phyloP scores from a whole-genome alignment of 2,888 invertebrate species.

The Abrostola tripartita region DNA sequence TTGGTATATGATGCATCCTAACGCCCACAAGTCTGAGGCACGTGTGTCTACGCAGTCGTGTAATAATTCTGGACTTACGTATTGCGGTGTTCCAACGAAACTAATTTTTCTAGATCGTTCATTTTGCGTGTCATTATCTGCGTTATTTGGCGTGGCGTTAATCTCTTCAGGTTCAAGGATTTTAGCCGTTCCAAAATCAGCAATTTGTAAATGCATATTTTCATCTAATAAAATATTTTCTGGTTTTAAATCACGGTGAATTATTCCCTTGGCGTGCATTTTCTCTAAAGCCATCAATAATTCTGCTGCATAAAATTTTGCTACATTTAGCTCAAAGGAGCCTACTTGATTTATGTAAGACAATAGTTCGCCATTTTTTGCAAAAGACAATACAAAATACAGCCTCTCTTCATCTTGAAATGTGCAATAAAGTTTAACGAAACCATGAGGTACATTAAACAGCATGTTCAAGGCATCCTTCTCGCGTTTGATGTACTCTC shows the following conservation, averaged over 20 bases:
- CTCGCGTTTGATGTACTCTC: constrained; percentile 97
- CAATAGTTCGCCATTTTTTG: constrained; percentile 97
- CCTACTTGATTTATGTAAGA: constrained; percentile 97
- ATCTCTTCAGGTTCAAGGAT: constrained; percentile 88
- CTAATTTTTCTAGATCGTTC: constrained; percentile 91
- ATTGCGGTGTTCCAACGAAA: constrained; percentile 99
- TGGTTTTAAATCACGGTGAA: constrained; percentile 99
- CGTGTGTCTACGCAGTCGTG: constrained; percentile 92
- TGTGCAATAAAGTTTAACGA: constrained; percentile 97
- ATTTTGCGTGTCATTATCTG: constrained; percentile 76
- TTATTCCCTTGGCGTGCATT: constrained; percentile 95
- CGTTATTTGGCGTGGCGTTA: constrained; percentile 60
- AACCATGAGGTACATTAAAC: constrained; percentile 94
- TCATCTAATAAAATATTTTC: constrained; percentile 99
- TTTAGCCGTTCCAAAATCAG: constrained; percentile 99
- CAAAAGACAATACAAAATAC: constrained; percentile 98
- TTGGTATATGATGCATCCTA: constrained; percentile 99
- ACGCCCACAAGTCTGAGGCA: constrained; percentile 98
- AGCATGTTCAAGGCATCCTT: constrained; percentile 97
- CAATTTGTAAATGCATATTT: constrained; percentile 98
- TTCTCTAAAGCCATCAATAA: constrained; percentile 96
- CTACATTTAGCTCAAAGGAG: constrained; percentile 95
- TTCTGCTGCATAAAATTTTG: constrained; percentile 98
- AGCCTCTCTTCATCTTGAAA: constrained; percentile 98
- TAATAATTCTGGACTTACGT: constrained; percentile 98